Conservation (phyloP, 2,888 invertebrate genomes). For the Spodoptera exigua region DNA sequence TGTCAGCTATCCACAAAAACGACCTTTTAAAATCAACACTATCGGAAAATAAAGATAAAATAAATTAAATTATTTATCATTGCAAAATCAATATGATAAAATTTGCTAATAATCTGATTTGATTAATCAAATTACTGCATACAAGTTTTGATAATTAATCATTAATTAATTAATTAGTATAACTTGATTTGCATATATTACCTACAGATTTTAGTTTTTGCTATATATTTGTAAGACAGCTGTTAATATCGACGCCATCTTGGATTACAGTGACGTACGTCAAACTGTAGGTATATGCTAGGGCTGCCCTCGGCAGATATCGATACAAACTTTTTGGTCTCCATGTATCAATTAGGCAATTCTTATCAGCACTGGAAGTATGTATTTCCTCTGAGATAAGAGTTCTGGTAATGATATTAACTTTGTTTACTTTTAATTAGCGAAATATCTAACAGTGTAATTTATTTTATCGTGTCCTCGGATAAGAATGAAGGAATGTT, state of each 20-base stretch:
- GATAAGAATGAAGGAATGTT: constrained; percentile 31
- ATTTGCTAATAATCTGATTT: neutral
- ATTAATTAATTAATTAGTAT: too few species aligned
- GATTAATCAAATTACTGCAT: neutral
- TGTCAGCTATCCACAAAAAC: neutral
- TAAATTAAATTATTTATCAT: too few species aligned
- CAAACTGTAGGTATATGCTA: neutral
- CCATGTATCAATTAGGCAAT: constrained; percentile 52
- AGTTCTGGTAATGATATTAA: constrained; percentile 48
- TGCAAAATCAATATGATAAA: neutral
- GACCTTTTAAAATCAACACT: too few species aligned
- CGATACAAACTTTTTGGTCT: constrained; percentile 30
- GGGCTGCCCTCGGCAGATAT: constrained; percentile 11
- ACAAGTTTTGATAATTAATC: too few species aligned
- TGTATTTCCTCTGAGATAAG: constrained; percentile 63
- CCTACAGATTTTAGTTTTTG: too few species aligned
- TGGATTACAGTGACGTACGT: too few species aligned
- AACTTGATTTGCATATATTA: too few species aligned
- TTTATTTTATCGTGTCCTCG: constrained; percentile 43
- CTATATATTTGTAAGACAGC: too few species aligned
- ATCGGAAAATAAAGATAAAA: too few species aligned
- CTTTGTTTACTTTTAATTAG: constrained; percentile 57
- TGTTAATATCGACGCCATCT: neutral
- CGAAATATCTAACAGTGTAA: constrained; percentile 43
- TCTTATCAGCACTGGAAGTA: constrained; percentile 54